These are phyloP conservation scores for Calameuta idolon DNA, from an alignment of 2,888 invertebrate species.

Conservation along the genomic window DNA sequence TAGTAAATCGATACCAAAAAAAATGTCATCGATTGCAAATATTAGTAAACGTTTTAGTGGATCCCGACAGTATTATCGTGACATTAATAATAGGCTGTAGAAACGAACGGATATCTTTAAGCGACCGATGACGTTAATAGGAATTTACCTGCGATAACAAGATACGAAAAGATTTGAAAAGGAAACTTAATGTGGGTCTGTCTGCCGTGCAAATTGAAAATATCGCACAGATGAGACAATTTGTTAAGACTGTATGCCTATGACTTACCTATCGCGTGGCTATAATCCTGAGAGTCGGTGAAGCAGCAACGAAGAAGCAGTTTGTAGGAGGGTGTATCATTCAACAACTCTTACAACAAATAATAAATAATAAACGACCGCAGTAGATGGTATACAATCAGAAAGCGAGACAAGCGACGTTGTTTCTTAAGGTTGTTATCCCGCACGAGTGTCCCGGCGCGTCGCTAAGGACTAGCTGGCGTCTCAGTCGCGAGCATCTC, in stretches of 20 bases:
- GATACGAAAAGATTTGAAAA: too few species aligned
- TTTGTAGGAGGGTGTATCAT: constrained; percentile 8
- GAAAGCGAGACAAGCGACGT: background rate
- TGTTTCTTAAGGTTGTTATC: constrained; percentile 1
- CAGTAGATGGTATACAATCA: constrained; percentile 7
- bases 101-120: too few species aligned
- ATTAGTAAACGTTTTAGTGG: too few species aligned
- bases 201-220: background rate
- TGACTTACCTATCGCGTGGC: constrained; percentile 48
- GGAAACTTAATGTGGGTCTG: background rate
- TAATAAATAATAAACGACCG: constrained; percentile 23
- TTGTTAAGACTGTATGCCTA: too few species aligned
- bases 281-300: constrained; percentile 39
- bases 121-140: too few species aligned
- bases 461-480: constrained; percentile 56
- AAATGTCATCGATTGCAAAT: too few species aligned
- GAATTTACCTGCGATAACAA: too few species aligned
- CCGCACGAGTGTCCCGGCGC: constrained; percentile 41
- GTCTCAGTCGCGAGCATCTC: constrained; percentile 56
- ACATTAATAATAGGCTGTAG: too few species aligned
- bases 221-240: too few species aligned
- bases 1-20: too few species aligned
- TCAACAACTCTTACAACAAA: constrained; percentile 24
- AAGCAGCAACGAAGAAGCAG: constrained; percentile 2
- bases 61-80: too few species aligned